phyloP scores from a whole-genome alignment of 2,797 vertebrate genomes.

The Sternarchorhynchus goeldii region DNA sequence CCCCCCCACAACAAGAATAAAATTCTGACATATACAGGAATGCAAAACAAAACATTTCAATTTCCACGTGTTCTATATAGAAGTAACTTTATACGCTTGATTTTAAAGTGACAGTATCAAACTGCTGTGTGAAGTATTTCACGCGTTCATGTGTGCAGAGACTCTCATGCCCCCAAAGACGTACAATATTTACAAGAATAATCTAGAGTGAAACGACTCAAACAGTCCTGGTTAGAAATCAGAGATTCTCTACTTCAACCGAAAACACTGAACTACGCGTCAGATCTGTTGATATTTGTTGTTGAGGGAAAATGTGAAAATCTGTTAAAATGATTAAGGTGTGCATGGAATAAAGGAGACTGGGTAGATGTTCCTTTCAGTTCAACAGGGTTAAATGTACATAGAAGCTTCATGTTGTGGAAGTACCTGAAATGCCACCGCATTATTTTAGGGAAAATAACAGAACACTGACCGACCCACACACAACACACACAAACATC shows the following conservation, averaged over 20 bases:
- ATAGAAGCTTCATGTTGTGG: slow-evolving; percentile 45
- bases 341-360: neutral
- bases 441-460: slow-evolving; percentile 23
- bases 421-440: slow-evolving; percentile 57
- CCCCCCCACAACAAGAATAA: slow-evolving; percentile 43
- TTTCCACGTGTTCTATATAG: slow-evolving; percentile 60
- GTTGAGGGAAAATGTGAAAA: slow-evolving; percentile 69
- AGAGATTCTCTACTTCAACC: slow-evolving; percentile 52
- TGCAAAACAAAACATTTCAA: slow-evolving; percentile 70
- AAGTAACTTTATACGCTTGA: slow-evolving; percentile 68
- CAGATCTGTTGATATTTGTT: slow-evolving; percentile 18
- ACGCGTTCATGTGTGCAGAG: slow-evolving; percentile 52
- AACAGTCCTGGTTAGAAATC: slow-evolving; percentile 36
- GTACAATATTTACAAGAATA: slow-evolving; percentile 59
- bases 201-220: slow-evolving; percentile 56
- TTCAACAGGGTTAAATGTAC: slow-evolving; percentile 38
- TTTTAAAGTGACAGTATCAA: slow-evolving; percentile 85
- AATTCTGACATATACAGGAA: slow-evolving; percentile 73
- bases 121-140: slow-evolving; percentile 63
- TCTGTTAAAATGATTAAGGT: slow-evolving; percentile 3
- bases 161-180: slow-evolving; percentile 27
- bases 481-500: neutral
- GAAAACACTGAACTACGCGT: slow-evolving; percentile 36
- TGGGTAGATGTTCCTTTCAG: slow-evolving; percentile 2
- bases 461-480: neutral